Percentiles rank a stretch among this genome's conserved stretches.
These are phyloP conservation scores for Muntiacus muntjak DNA, from an alignment of 2,113 vertebrate species.

Conservation along the genomic window DNA sequence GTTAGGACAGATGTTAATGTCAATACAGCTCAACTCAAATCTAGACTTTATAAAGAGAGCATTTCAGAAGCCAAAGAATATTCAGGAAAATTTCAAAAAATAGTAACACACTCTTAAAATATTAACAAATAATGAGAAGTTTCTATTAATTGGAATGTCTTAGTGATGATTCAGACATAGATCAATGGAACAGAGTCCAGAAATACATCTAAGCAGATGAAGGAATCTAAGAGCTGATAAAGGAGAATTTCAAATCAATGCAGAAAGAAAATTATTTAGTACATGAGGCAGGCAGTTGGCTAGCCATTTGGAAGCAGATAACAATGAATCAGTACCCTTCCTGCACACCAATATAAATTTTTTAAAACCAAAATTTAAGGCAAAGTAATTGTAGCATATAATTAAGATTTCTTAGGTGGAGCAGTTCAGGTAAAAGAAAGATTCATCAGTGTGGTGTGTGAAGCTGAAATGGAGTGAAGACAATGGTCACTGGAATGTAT, in stretches of 20 bases:
- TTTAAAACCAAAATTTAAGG: not conserved
- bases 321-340: not conserved
- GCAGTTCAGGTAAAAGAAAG: not conserved
- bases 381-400: not conserved
- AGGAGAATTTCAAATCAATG: not conserved
- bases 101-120: not conserved
- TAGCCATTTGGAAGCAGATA: not conserved
- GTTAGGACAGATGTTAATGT: not conserved
- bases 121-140: not conserved
- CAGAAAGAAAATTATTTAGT: not conserved
- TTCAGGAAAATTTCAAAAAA: not conserved
- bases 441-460: not conserved
- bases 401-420: not conserved
- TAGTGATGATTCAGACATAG: not conserved
- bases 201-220: not conserved
- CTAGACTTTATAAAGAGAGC: not conserved
- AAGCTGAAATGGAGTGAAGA: not conserved
- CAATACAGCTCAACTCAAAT: not conserved
- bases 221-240: not conserved
- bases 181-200: not conserved
- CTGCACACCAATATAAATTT: not conserved
- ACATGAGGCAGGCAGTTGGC: not conserved
- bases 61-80: slow-evolving; percentile 18
- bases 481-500: not conserved
- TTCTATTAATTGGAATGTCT: not conserved